Evolutionary conservation across 2,888 invertebrate genomes (phyloP).

Genomic region (Epistrophe eligans): DNA sequence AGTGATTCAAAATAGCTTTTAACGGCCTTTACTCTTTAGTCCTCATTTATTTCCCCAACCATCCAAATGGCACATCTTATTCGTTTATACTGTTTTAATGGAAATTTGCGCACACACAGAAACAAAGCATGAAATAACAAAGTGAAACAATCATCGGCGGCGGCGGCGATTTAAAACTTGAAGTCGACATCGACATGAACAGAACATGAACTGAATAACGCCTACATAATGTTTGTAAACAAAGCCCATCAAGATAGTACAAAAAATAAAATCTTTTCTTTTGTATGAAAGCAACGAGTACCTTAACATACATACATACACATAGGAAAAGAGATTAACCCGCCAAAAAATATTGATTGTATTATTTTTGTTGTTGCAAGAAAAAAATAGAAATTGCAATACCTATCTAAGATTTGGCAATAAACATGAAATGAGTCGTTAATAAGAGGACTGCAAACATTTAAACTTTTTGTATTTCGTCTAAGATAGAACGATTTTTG

Average conservation of each 20-base stretch:
- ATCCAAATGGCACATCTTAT: no score
- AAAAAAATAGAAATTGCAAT: conserved; percentile 16
- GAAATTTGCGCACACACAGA: no score
- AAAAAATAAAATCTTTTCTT: neutral
- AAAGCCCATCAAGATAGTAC: neutral
- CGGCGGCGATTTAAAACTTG: no score
- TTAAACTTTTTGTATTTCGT: conserved; percentile 15
- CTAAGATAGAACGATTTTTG: neutral
- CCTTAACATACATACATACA: no score
- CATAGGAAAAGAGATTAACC: neutral
- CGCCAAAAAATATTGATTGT: conserved; percentile 16
- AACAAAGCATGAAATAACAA: no score
- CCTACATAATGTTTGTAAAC: neutral
- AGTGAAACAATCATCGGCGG: no score
- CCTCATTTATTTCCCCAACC: no score
- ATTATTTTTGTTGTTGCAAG: neutral
- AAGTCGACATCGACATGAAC: no score
- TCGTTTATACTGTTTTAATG: no score
- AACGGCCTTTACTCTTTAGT: no score
- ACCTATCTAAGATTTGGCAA: conserved; percentile 10
- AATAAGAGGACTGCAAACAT: conserved; percentile 31
- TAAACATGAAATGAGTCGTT: conserved; percentile 2
- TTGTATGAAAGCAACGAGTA: neutral
- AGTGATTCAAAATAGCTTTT: no score
- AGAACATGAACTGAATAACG: neutral